Percentiles rank a stretch among this genome's conserved stretches.
Conservation (phyloP, 2,113 vertebrate species). For the Panthera leo region DNA sequence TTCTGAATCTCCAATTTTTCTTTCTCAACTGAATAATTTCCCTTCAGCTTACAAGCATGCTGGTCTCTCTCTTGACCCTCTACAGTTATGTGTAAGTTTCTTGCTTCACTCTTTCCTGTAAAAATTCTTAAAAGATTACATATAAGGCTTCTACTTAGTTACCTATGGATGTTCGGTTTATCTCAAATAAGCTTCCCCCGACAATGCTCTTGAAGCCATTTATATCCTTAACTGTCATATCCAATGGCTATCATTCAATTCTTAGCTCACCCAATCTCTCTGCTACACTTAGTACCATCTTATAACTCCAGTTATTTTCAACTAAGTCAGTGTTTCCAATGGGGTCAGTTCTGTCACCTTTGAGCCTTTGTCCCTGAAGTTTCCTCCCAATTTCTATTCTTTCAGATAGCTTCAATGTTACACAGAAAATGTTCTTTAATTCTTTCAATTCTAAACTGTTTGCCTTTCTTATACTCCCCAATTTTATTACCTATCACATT, state of each 20-base stretch:
- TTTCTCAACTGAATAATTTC: background rate
- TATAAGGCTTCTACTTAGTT: background rate
- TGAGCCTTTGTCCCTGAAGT: background rate
- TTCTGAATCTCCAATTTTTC: background rate
- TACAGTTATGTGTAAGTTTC: background rate
- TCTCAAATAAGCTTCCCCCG: background rate
- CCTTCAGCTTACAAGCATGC: background rate
- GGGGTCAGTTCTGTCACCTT: background rate
- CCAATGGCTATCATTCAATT: background rate
- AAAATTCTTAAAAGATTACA: background rate
- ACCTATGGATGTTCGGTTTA: background rate
- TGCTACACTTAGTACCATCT: background rate
- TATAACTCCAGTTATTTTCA: background rate
- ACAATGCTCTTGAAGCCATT: background rate
- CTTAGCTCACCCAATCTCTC: background rate
- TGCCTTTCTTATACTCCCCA: background rate
- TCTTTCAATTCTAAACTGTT: background rate
- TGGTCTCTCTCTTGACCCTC: background rate
- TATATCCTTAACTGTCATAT: background rate
- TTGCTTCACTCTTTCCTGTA: background rate
- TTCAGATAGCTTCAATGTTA: background rate
- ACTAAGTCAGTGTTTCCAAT: background rate
- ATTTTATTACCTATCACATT: background rate
- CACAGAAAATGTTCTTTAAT: background rate
- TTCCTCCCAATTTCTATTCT: background rate